These are phyloP conservation scores for Saccostrea cuccullata DNA, from an alignment of 1,140 invertebrate genomes.

Conservation along the genomic window DNA sequence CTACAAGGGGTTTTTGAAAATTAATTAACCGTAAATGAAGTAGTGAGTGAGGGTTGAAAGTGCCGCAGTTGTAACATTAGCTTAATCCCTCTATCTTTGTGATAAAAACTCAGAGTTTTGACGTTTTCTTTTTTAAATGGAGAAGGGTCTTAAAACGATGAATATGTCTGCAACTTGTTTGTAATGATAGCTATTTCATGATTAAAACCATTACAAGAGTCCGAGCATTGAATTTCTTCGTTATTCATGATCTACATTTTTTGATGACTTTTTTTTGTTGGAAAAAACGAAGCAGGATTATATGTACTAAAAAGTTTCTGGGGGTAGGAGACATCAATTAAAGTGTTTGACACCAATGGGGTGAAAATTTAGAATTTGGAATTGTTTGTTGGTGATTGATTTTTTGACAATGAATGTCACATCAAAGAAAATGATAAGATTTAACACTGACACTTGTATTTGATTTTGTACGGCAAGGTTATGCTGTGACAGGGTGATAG, in stretches of 20 bases:
- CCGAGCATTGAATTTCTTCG: neutral
- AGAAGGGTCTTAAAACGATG: neutral
- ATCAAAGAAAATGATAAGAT: constrained; percentile 18
- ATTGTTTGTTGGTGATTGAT: constrained; percentile 10
- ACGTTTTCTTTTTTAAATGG: neutral
- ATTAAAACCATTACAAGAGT: constrained; percentile 8
- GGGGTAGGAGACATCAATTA: neutral
- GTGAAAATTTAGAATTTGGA: neutral
- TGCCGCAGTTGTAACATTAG: constrained; percentile 1
- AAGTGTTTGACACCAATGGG: neutral
- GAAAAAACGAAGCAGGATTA: neutral
- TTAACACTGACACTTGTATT: constrained; percentile 2
- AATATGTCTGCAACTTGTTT: neutral
- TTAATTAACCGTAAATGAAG: constrained; percentile 21
- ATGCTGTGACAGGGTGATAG: neutral
- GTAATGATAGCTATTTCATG: constrained; percentile 18
- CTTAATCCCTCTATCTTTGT: constrained; percentile 5
- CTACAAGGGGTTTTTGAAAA: constrained; percentile 10
- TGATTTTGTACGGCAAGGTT: neutral
- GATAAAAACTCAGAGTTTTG: neutral
- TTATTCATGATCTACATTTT: neutral
- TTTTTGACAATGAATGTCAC: constrained; percentile 25
- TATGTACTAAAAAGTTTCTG: neutral
- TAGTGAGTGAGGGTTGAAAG: constrained; percentile 15
- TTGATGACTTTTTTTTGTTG: neutral